Evolutionary conservation across 2,797 vertebrate species (phyloP).

Genomic region (Sphenopsis melanotis): DNA sequence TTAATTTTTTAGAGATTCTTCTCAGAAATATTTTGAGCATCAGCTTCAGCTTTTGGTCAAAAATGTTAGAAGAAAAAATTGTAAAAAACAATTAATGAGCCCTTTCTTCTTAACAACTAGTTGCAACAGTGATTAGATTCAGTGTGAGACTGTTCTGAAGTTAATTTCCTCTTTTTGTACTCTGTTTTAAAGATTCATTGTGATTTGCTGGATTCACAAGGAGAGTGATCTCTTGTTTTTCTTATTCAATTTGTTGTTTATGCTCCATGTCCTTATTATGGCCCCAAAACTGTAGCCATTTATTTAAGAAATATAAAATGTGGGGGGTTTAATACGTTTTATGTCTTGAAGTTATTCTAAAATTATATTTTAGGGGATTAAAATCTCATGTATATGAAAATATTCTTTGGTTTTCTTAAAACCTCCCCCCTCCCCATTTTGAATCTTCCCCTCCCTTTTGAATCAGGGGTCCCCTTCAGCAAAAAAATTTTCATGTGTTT

Average conservation of each 20-base stretch:
- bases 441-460: not conserved
- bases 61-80: not conserved
- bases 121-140: not conserved
- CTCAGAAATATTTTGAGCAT: not conserved
- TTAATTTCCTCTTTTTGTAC: not conserved
- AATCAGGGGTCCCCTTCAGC: not conserved
- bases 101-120: not conserved
- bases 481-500: not conserved
- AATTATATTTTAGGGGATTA: not conserved
- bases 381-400: not conserved
- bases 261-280: slow-evolving; percentile 7
- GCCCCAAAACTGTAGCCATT: not conserved
- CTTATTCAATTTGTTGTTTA: not conserved
- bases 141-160: not conserved
- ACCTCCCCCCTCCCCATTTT: not conserved
- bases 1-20: not conserved
- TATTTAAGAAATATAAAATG: not conserved
- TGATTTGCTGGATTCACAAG: not conserved
- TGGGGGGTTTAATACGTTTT: not conserved
- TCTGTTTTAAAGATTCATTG: not conserved
- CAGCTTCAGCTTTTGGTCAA: not conserved
- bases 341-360: slow-evolving; percentile 25
- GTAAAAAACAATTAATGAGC: not conserved
- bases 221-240: not conserved
- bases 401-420: not conserved